These are phyloP conservation scores for Brienomyrus longianalis DNA, from an alignment of 2,113 vertebrate species.

Conservation along the genomic window DNA sequence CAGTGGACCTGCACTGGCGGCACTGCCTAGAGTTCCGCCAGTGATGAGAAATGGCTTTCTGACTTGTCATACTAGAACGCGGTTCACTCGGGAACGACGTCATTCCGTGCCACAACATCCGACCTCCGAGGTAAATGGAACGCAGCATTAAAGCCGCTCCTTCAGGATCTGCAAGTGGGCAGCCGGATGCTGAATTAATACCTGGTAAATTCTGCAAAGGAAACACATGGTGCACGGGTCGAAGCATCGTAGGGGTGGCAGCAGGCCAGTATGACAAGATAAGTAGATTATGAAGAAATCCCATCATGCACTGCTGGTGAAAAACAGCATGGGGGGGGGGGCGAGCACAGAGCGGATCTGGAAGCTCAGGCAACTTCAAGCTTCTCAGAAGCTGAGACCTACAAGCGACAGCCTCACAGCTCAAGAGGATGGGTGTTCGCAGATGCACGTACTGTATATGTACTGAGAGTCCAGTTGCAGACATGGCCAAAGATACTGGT, in stretches of 20 bases:
- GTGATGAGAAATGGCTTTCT: neutral
- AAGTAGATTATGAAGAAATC: neutral
- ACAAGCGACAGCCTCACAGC: neutral
- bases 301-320: neutral
- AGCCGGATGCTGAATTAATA: no score
- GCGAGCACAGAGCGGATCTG: neutral
- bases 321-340: neutral
- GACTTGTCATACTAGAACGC: no score
- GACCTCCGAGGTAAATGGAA: no score
- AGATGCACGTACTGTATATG: neutral
- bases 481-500: no score
- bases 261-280: neutral
- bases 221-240: no score
- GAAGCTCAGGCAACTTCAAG: neutral
- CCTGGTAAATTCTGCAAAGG: no score
- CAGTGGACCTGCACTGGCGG: neutral
- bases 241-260: neutral
- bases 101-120: no score
- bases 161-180: no score
- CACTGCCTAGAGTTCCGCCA: neutral
- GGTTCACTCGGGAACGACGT: no score
- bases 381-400: neutral
- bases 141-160: no score
- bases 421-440: neutral
- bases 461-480: neutral